These are phyloP conservation scores for Cephus runcator DNA, from an alignment of 2,888 invertebrate species.

Conservation along the genomic window DNA sequence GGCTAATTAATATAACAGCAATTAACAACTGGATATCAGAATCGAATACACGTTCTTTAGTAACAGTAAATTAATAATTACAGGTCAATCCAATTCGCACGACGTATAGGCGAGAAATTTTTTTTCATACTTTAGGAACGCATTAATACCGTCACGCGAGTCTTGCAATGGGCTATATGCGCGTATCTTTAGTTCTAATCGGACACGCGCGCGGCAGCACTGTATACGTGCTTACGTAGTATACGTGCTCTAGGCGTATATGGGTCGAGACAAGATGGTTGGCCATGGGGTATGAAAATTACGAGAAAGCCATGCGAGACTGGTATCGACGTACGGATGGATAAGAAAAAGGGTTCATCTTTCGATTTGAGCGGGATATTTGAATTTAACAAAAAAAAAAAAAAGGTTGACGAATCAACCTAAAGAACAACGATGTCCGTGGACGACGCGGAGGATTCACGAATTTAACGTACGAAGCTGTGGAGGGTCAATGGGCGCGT, in stretches of 20 bases:
- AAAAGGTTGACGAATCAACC: too few relatives aligned
- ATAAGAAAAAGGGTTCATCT: not conserved
- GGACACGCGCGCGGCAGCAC: not conserved
- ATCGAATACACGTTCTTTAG: not conserved
- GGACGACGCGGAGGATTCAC: not conserved
- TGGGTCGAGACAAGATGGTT: slow-evolving; percentile 29
- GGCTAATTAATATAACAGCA: not conserved
- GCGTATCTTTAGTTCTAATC: not conserved
- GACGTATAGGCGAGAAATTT: too few relatives aligned
- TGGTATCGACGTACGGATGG: not conserved
- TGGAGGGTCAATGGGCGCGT: not conserved
- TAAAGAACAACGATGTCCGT: too few relatives aligned
- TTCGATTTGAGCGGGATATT: not conserved
- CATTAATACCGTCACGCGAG: not conserved
- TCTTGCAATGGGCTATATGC: not conserved
- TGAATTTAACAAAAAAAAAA: not conserved
- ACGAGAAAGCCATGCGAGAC: not conserved
- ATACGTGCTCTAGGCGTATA: slow-evolving; percentile 28
- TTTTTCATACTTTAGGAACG: not conserved
- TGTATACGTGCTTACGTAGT: slow-evolving; percentile 17
- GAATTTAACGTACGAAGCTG: not conserved
- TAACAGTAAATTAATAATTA: not conserved
- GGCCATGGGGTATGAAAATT: slow-evolving; percentile 18
- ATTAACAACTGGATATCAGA: not conserved
- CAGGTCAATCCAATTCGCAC: not conserved